phyloP scores from a whole-genome alignment of 2,113 vertebrate species.

The Garra rufa region DNA sequence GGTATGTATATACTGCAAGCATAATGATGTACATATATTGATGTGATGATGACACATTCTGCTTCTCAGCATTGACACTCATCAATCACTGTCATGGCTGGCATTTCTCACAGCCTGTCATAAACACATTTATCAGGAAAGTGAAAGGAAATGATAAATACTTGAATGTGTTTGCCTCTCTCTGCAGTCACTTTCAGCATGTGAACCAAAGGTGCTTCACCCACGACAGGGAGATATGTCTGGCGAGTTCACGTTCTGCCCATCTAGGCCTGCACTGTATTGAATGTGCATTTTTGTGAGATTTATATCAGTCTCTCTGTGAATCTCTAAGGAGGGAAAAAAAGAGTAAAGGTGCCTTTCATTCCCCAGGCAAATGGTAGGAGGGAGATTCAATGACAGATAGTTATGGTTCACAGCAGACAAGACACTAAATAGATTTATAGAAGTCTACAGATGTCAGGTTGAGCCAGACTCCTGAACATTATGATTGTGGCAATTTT shows the following conservation, averaged over 20 bases:
- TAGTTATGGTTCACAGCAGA: conserved; percentile 52
- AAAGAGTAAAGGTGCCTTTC: conserved; percentile 46
- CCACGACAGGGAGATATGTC: conserved; percentile 50
- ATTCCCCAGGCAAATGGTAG: conserved; percentile 48
- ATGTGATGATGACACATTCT: conserved; percentile 17
- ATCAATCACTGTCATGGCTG: conserved; percentile 5
- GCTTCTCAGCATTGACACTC: neutral
- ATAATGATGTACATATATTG: neutral
- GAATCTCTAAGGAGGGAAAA: conserved; percentile 42
- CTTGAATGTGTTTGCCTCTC: neutral
- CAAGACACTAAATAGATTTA: conserved; percentile 58
- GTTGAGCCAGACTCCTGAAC: conserved; percentile 44
- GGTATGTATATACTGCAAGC: neutral
- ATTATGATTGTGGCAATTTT: conserved; percentile 53
- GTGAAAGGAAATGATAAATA: conserved; percentile 14
- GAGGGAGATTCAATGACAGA: conserved; percentile 55
- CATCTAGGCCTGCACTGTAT: conserved; percentile 45
- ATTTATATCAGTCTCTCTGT: conserved; percentile 48
- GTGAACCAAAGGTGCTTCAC: conserved; percentile 28
- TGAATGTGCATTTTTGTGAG: conserved; percentile 42
- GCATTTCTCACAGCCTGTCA: conserved; percentile 4
- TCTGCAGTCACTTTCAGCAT: neutral
- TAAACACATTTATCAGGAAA: conserved; percentile 2
- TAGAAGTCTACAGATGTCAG: conserved; percentile 55
- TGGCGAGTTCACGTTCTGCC: conserved; percentile 57